These are phyloP conservation scores for Catalaphyllia jardinei DNA, from an alignment of 64 coral and sea anemone species.

Conservation along the genomic window DNA sequence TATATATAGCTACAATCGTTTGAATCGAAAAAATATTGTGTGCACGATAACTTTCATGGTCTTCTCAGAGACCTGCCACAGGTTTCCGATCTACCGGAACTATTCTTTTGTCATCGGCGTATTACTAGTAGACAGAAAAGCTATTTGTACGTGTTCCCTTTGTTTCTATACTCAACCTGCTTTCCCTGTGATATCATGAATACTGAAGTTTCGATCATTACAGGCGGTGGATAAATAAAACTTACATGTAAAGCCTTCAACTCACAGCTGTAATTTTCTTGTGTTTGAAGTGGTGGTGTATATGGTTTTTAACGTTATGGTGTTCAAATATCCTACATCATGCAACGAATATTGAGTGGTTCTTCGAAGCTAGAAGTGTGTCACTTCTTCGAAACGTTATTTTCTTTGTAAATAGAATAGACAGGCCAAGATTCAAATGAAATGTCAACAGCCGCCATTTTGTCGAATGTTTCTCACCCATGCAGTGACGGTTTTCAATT, in stretches of 20 bases:
- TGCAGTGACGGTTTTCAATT: too few relatives aligned
- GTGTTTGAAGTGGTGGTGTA: neutral
- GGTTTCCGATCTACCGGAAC: neutral
- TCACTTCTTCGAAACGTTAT: neutral
- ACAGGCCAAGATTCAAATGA: neutral
- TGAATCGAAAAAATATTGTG: neutral
- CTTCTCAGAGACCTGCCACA: neutral
- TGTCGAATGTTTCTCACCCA: too few relatives aligned
- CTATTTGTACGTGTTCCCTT: neutral
- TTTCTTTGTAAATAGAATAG: neutral
- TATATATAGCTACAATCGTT: neutral
- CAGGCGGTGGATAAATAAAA: neutral
- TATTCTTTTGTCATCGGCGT: neutral
- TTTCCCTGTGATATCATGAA: neutral
- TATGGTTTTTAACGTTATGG: neutral
- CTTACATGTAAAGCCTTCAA: neutral
- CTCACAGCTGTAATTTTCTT: neutral
- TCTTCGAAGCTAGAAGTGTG: conserved; percentile 1
- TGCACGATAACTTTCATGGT: neutral
- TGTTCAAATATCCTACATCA: neutral
- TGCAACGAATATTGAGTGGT: neutral
- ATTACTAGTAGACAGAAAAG: neutral
- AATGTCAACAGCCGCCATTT: neutral
- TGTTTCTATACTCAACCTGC: neutral
- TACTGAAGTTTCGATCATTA: neutral